These are phyloP conservation scores for Alligator sinensis DNA, from an alignment of 2,113 vertebrate species.

Conservation along the genomic window DNA sequence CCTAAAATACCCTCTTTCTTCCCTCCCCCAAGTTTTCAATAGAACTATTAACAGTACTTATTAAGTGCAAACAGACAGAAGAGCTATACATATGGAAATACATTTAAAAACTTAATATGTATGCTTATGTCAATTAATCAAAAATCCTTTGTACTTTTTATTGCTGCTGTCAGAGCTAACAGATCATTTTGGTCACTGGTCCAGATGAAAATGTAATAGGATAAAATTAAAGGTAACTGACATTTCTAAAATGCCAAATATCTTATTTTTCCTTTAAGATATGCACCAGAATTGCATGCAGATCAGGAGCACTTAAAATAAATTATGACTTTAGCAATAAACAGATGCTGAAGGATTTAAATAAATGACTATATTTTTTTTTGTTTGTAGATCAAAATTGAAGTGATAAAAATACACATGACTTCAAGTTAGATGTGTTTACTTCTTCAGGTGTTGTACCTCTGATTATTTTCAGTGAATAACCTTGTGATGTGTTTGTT, in stretches of 20 bases:
- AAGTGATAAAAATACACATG: background rate
- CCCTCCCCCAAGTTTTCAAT: background rate
- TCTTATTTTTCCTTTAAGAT: slow-evolving; percentile 17
- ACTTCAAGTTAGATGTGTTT: rapidly evolving
- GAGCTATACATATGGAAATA: background rate
- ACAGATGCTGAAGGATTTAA: background rate
- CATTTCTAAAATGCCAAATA: background rate
- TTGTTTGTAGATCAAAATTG: background rate
- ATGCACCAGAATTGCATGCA: background rate
- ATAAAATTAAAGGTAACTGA: background rate
- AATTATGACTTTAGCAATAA: slow-evolving; percentile 22
- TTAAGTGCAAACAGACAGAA: background rate
- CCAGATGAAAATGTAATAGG: background rate
- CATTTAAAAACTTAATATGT: background rate
- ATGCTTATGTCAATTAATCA: background rate
- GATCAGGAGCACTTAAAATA: slow-evolving; percentile 4
- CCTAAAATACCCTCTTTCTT: background rate
- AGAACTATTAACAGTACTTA: background rate
- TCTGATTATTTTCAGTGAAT: slow-evolving; percentile 1
- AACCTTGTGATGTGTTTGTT: too few species aligned
- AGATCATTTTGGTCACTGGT: background rate
- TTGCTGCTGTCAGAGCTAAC: background rate
- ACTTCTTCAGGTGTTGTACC: background rate
- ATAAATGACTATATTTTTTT: background rate
- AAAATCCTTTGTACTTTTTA: background rate